Percentiles rank a stretch among this genome's conserved stretches.
Conservation (phyloP, 2,113 vertebrate genomes). For the Gobio gobio region DNA sequence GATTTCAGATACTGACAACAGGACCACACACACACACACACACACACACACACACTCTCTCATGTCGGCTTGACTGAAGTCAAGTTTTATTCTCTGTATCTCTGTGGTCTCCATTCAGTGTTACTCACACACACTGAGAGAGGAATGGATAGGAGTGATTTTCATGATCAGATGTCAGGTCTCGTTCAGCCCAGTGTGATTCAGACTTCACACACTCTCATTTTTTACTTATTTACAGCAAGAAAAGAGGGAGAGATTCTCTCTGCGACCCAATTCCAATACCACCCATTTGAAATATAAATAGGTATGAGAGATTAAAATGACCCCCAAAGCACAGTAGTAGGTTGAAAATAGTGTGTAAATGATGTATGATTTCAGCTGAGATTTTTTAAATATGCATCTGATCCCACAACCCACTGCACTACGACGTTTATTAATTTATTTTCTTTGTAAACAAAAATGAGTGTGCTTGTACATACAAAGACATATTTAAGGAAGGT, state of each 20-base stretch:
- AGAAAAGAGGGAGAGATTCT: not conserved
- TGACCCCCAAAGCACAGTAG: not conserved
- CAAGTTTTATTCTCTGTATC: not conserved
- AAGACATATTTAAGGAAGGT: not conserved
- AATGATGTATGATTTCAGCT: not conserved
- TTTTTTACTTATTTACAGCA: not conserved
- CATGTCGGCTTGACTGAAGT: not conserved
- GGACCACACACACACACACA: not conserved
- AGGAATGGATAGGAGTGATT: not conserved
- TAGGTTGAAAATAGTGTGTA: not conserved
- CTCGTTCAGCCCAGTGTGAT: not conserved
- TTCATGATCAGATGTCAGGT: not conserved
- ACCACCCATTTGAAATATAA: not conserved
- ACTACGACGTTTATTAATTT: not conserved
- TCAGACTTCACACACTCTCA: not conserved
- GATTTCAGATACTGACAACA: no score
- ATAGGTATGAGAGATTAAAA: not conserved
- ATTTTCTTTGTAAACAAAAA: not conserved
- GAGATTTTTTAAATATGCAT: not conserved
- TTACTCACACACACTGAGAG: not conserved
- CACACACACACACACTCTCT: not conserved
- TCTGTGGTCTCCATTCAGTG: not conserved
- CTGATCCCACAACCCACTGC: not conserved
- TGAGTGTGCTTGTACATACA: not conserved
- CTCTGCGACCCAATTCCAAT: not conserved